phyloP scores from a whole-genome alignment of 1,140 invertebrate species.

The Bombus picipes region DNA sequence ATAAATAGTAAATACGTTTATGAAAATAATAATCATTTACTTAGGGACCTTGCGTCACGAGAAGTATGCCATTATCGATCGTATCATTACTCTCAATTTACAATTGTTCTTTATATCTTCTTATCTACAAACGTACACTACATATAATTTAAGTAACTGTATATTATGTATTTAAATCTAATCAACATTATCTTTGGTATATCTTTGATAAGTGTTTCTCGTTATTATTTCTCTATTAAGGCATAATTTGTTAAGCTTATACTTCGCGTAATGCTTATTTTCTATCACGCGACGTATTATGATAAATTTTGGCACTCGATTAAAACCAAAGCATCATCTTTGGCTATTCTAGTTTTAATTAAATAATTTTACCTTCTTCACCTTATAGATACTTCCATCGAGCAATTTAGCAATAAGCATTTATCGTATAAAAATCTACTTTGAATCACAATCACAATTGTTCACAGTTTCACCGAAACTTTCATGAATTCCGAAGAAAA shows the following conservation, averaged over 20 bases:
- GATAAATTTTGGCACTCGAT: neutral
- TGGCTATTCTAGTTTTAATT: neutral
- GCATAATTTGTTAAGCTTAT: neutral
- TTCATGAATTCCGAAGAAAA: neutral
- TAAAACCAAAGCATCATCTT: neutral
- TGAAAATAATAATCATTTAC: neutral
- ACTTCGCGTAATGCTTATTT: neutral
- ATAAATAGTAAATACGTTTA: slow-evolving; percentile 8
- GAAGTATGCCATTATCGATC: too few species aligned
- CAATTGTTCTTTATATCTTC: neutral
- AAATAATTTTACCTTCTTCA: too few species aligned
- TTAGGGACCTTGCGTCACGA: neutral
- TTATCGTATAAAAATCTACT: neutral
- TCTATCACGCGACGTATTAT: neutral
- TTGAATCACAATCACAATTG: neutral
- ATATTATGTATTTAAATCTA: slow-evolving; percentile 1
- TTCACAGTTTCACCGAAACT: neutral
- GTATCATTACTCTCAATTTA: neutral
- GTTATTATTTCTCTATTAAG: slow-evolving; percentile 6
- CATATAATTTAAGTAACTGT: slow-evolving; percentile 1
- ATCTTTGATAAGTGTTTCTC: slow-evolving; percentile 14
- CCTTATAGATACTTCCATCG: neutral
- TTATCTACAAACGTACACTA: neutral
- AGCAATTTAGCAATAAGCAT: neutral
- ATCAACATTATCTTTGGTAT: slow-evolving; percentile 50